Evolutionary conservation across 2,113 vertebrate genomes (phyloP).

Genomic region (Plecturocebus donacophilus): DNA sequence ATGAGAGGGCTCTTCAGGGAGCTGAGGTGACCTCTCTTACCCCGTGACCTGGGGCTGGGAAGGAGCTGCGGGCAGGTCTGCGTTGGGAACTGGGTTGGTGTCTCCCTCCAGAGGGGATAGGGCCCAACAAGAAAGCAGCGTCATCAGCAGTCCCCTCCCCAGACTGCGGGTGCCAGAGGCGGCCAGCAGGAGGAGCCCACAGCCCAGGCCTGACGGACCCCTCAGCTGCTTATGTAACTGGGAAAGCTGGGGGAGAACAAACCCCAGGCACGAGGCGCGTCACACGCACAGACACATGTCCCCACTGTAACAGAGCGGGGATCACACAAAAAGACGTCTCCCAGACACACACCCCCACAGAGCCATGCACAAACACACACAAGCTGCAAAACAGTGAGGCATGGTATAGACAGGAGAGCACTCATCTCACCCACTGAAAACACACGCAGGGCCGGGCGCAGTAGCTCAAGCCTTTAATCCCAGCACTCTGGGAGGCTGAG

Average conservation of each 20-base stretch:
- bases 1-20: not conserved
- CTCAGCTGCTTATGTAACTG: slow-evolving; percentile 57
- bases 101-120: not conserved
- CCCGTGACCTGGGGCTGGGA: not conserved
- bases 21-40: not conserved
- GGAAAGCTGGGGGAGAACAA: slow-evolving; percentile 16
- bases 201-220: slow-evolving; percentile 7
- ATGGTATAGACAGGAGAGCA: too few species aligned
- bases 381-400: not conserved
- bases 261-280: not conserved
- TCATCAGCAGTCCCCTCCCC: not conserved
- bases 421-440: not conserved
- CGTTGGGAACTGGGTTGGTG: not conserved
- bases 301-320: not conserved
- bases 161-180: not conserved
- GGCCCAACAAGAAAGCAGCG: not conserved
- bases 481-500: too few species aligned
- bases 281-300: not conserved
- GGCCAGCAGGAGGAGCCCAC: slow-evolving; percentile 63
- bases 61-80: not conserved
- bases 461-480: too few species aligned
- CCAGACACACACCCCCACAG: not conserved
- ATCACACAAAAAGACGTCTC: not conserved
- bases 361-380: not conserved
- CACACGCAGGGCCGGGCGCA: not conserved